Base-by-base conservation (phyloP, 2,797 vertebrate species). In the Agapornis canus region DNA sequence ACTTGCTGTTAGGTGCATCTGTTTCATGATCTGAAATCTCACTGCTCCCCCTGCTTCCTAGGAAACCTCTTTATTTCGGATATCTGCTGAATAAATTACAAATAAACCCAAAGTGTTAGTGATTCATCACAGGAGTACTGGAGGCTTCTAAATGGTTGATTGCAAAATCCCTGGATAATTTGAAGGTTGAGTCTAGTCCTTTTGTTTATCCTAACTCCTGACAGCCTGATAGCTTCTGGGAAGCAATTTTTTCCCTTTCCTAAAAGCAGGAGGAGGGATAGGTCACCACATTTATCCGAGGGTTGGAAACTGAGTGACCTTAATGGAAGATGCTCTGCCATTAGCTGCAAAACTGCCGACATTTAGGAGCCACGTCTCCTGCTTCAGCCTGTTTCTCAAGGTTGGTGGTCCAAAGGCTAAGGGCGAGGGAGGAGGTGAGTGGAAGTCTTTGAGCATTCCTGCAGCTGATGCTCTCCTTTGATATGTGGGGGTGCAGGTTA, bases 401-500 rank as follows among this genome's bases (percentile, higher is more conserved):
- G 91, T 66, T 96, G 92, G 94, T 96, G 94, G 94, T 96, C 96
- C 0, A 1, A 81, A 83, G 80, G 89, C 40, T 29, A 7, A 56
- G 48, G 83, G 26, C 0, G 9, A 92, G 92, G 94, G 89, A 92
- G 95, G 76, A 82, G 86, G 73, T 8, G 83, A 47, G 71, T 73
- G 5, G 2, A 49, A 85, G 37, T 45, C 47, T 75, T 70, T 15
- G 48, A 0, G 2, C 82, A 87, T 97, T 95, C 93, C 71, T 96
- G 31, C 69, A 64, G 71, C 42, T 65, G 71, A 85, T 87, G 52
- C 54, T 92, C 78, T 77, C 35, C 68, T 82, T 57, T 82, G 75
- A 40, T 66, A 32, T 6, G 29, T 85, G 81, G 86, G 92, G 72
- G 60, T 11, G 35, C 23, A 47, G 13, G 14, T 63, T 79, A 40